Evolutionary conservation across 1,140 invertebrate genomes (phyloP), one percentile per base, ranked within the genome.

Genomic region (Frieseomelitta varia): DNA sequence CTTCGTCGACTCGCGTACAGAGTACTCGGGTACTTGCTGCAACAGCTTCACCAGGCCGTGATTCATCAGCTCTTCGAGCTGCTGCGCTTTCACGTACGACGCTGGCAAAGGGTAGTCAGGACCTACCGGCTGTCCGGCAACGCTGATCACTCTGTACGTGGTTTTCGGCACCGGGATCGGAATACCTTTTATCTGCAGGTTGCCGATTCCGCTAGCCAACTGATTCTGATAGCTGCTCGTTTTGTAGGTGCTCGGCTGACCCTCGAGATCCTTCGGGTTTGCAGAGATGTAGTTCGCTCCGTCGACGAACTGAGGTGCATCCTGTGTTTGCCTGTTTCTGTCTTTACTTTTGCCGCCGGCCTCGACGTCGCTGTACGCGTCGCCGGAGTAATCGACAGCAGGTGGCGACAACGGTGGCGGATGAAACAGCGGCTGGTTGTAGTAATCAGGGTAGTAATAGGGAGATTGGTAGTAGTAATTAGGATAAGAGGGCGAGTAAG

Each of bases 261-360:
- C 83, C 17, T 94, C 93, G 17, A 94, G 82, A 75, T 94, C 94
- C 21, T 91, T 93, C 0, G 88, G 71, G n/a, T 72, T 91, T 0
- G 84, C 85, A 1, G 92, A 91, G n/a, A 94, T 86, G 53, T 91
- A 94, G 61, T 94, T 95, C 10, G 53, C 90, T 0, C 91, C 93
- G 55, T 95, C 93, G 10, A 92, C 83, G 65, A 91, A 94, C 19
- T 92, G 90, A 27, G 82, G 73, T 1, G 1, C 39, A 0, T 79
- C 56, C 34, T 69, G 39, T 69, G 4, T 12, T 30, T 39, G 39
- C 11, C 53, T 87, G 30, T 90, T 89, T 14, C 87, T 91, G 8
- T 90, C 91, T 21, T 90, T 90, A 12, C 30, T 53, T 21, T 85
- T 84, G 61, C 89, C 91, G 76, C 85, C 79, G 2, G 81, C 27